These are phyloP conservation scores for Aphidoletes aphidimyza DNA, from an alignment of 2,888 invertebrate genomes.

Conservation along the genomic window DNA sequence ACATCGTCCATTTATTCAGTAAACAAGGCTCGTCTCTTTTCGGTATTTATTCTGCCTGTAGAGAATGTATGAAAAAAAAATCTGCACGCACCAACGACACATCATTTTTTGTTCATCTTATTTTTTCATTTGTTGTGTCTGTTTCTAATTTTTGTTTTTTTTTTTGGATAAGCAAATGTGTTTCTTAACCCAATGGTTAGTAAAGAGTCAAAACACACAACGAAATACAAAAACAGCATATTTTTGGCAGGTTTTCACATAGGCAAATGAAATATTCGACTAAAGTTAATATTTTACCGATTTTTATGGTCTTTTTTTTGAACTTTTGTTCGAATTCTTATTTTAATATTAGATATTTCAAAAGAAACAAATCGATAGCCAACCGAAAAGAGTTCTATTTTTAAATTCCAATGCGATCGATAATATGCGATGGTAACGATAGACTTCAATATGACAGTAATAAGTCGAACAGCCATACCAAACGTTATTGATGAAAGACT, in stretches of 20 bases:
- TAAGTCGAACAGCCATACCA: not conserved
- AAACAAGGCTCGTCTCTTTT: not conserved
- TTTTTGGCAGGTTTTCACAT: slow-evolving; percentile 16
- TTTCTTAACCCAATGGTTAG: not conserved
- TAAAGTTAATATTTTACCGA: not conserved
- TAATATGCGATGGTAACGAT: no score
- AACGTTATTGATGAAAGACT: no score
- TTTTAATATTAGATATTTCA: not conserved
- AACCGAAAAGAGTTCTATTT: not conserved
- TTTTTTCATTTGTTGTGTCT: not conserved
- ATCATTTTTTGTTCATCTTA: not conserved
- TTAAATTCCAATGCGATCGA: slow-evolving; percentile 27
- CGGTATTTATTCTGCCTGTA: not conserved
- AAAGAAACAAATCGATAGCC: not conserved
- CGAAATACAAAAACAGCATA: not conserved
- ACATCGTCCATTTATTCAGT: not conserved
- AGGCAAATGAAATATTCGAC: not conserved
- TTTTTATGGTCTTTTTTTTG: not conserved
- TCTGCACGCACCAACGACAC: slow-evolving; percentile 1
- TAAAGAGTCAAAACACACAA: not conserved
- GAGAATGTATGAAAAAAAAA: not conserved
- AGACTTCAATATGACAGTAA: not conserved
- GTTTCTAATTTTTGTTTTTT: not conserved
- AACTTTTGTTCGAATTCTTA: not conserved
- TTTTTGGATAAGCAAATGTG: not conserved